Evolutionary conservation across 2,797 vertebrate species (phyloP).

Genomic region (Notolabrus celidotus): DNA sequence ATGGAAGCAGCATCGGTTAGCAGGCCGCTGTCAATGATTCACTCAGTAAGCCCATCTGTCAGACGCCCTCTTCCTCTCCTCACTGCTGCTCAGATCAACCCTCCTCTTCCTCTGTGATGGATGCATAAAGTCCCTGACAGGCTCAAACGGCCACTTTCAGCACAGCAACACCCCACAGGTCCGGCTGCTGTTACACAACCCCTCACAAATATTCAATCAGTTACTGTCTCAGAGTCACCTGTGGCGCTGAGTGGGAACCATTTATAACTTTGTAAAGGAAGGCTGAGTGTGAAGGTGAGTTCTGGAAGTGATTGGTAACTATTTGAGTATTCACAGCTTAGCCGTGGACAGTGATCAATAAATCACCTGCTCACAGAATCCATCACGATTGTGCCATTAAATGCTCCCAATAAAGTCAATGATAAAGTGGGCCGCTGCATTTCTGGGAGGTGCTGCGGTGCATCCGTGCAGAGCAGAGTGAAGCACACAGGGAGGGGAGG

Average conservation of each 20-base stretch:
- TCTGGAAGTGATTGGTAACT: conserved; percentile 75
- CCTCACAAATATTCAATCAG: conserved; percentile 47
- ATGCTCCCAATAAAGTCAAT: conserved; percentile 74
- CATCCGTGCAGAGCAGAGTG: conserved; percentile 41
- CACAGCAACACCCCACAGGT: conserved; percentile 43
- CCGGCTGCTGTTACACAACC: conserved; percentile 44
- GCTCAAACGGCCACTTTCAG: conserved; percentile 65
- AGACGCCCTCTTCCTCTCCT: conserved; percentile 71
- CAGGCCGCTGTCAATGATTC: conserved; percentile 89
- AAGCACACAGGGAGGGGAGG: conserved; percentile 38
- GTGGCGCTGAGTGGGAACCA: conserved; percentile 34
- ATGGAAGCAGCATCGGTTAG: conserved; percentile 87
- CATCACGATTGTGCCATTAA: conserved; percentile 79
- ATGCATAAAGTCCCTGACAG: conserved; percentile 68
- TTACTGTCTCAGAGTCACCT: conserved; percentile 63
- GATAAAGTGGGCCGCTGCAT: conserved; percentile 66
- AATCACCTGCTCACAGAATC: conserved; percentile 75
- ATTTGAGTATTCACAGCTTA: conserved; percentile 80
- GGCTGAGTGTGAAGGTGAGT: conserved; percentile 46
- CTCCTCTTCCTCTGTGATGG: conserved; percentile 82
- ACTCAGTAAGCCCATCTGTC: conserved; percentile 87
- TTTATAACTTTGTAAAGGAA: conserved; percentile 48
- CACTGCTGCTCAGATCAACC: conserved; percentile 61
- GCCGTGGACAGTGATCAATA: conserved; percentile 73
- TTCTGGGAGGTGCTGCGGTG: conserved; percentile 54